Conservation (phyloP, 2,113 vertebrate genomes). For the Amphilophus citrinellus region DNA sequence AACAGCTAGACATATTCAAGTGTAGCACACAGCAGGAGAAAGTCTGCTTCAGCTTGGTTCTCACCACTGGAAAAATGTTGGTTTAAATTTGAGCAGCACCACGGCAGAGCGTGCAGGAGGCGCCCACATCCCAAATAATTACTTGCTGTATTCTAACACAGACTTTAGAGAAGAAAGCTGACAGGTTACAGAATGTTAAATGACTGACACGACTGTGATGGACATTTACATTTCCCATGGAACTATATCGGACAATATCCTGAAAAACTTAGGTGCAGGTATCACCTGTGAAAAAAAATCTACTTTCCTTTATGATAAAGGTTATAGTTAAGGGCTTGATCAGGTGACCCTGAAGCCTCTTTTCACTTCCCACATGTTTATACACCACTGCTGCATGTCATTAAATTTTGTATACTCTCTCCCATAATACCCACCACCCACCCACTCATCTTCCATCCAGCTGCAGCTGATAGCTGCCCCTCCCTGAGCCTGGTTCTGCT, state of each 20-base stretch:
- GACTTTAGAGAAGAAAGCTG: neutral
- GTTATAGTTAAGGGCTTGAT: neutral
- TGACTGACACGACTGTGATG: neutral
- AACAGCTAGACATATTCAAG: fast-evolving
- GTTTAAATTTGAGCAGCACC: neutral
- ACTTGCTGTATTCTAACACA: neutral
- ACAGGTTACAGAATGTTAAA: neutral
- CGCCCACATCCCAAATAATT: too few species aligned
- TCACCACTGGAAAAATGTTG: neutral
- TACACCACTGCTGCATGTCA: too few species aligned
- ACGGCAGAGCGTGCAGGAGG: fast-evolving
- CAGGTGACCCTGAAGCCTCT: neutral
- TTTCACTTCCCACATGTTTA: neutral
- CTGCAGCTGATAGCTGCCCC: too few species aligned
- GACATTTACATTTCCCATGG: neutral
- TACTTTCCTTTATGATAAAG: neutral
- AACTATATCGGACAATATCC: neutral
- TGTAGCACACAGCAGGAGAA: neutral
- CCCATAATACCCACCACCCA: too few species aligned
- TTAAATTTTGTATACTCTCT: too few species aligned
- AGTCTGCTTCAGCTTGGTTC: neutral
- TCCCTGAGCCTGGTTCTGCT: too few species aligned
- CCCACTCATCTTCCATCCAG: too few species aligned
- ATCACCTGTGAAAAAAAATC: neutral
- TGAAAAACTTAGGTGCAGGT: neutral